phyloP scores from a whole-genome alignment of 2,888 invertebrate genomes.

The Chalcis sispes region DNA sequence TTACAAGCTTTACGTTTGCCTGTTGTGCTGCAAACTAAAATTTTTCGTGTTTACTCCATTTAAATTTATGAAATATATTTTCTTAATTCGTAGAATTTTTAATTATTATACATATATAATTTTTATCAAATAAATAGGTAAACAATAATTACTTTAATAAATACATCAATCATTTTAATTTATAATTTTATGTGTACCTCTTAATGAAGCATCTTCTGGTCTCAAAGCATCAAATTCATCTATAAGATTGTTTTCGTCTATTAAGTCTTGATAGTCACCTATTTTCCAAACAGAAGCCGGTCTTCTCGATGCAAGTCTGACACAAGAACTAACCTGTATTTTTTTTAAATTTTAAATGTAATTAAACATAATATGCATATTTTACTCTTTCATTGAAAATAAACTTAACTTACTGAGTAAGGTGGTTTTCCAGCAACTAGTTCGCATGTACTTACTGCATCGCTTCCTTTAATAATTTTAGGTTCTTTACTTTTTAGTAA shows the following conservation, averaged over 20 bases:
- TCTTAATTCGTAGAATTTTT: background rate
- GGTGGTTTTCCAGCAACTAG: slow-evolving; percentile 68
- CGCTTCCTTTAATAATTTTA: slow-evolving; percentile 26
- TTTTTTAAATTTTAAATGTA: slow-evolving; percentile 1
- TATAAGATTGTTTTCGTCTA: slow-evolving; percentile 92
- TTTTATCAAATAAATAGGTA: no score
- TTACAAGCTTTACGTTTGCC: slow-evolving; percentile 97
- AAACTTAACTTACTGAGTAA: slow-evolving; percentile 66
- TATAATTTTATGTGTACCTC: no score
- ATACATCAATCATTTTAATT: slow-evolving; percentile 3
- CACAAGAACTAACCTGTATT: slow-evolving; percentile 80
- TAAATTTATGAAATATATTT: slow-evolving; percentile 6
- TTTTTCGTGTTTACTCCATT: background rate
- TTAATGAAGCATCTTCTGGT: slow-evolving; percentile 89
- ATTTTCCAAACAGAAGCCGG: slow-evolving; percentile 85
- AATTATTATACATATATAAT: slow-evolving; percentile 5
- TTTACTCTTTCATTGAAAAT: background rate
- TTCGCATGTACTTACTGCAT: slow-evolving; percentile 61
- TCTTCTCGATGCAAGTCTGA: slow-evolving; percentile 77
- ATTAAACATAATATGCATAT: background rate
- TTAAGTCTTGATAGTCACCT: slow-evolving; percentile 85
- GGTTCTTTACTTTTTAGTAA: slow-evolving; percentile 69
- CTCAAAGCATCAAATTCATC: slow-evolving; percentile 93
- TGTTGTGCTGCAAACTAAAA: slow-evolving; percentile 64
- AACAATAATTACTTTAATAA: background rate